Conservation (phyloP, 2,888 invertebrate species). For the Thymelicus lineola region DNA sequence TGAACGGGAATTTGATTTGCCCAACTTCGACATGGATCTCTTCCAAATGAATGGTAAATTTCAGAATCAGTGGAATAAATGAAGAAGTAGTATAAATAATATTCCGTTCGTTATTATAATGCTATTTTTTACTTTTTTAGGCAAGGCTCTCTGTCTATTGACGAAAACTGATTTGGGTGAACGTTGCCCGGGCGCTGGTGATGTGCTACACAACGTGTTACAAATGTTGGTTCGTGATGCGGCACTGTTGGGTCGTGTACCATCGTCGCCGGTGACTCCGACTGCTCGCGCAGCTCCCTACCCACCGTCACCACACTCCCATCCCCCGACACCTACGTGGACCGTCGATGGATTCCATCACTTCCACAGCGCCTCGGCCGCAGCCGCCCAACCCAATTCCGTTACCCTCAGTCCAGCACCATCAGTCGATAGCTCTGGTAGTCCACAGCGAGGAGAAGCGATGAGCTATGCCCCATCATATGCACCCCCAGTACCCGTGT, state of each 20-base stretch:
- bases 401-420: slow-evolving; percentile 96
- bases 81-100: background rate
- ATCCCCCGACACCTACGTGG: slow-evolving; percentile 93
- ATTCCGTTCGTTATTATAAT: background rate
- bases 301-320: slow-evolving; percentile 92
- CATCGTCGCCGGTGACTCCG: slow-evolving; percentile 93
- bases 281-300: slow-evolving; percentile 89
- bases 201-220: slow-evolving; percentile 96
- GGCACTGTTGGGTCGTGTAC: slow-evolving; percentile 90
- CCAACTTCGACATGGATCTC: slow-evolving; percentile 95
- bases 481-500: slow-evolving; percentile 68
- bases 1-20: slow-evolving; percentile 96
- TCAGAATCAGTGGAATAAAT: background rate
- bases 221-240: slow-evolving; percentile 94
- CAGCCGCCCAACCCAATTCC: slow-evolving; percentile 90
- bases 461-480: slow-evolving; percentile 71
- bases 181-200: slow-evolving; percentile 96
- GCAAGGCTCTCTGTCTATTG: slow-evolving; percentile 95
- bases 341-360: slow-evolving; percentile 83
- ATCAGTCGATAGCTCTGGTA: slow-evolving; percentile 94
- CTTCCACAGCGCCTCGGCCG: slow-evolving; percentile 88
- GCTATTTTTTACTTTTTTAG: slow-evolving; percentile 70
- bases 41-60: slow-evolving; percentile 97
- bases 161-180: slow-evolving; percentile 96
- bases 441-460: slow-evolving; percentile 90